Evolutionary conservation across 2,113 vertebrate species (phyloP), one percentile per base, ranked within the genome.

Genomic region (Lycaon pictus): DNA sequence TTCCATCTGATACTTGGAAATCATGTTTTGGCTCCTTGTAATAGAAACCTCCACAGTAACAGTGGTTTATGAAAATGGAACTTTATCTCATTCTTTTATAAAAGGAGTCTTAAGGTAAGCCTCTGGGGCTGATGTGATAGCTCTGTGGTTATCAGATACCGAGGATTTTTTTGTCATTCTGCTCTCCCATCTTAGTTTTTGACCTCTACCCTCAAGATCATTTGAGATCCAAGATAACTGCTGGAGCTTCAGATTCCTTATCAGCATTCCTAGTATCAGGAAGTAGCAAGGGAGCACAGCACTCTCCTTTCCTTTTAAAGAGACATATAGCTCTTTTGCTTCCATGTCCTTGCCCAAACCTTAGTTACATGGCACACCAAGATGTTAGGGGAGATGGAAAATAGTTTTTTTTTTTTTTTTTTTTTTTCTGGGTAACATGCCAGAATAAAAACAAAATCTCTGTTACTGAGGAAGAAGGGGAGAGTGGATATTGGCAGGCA

Each of bases 61-160:
- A 87, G 7, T 92, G 37, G 22, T 84, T 72, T 88, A 84, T 60
- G 82, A 58, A 95, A 74, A 63, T 69, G 43, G n/a, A 92, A 95
- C 17, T 69, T 85, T 88, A 23, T 87, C 79, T 96, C 16, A 43
- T 2, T 72, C 9, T 86, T 81, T 43, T 82, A 11, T 89, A 48
- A 90, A 93, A 87, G 76, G 69, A 77, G 2, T 55, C 58, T 87
- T 22, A 87, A 71, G 15, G 32, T 48, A 48, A 25, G 9, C 9
- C n/a, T 51, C 23, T 23, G 35, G 58, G 55, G 74, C 25, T 79
- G 60, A 25, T 19, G 13, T 51, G 15, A 82, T 74, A 58, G 16
- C 13, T 93, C 60, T 20, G 2, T 76, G 19, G 53, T 79, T 95
- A 58, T 90, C 53, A 72, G 81, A 32, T n/a, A 88, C 22, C 11